These are phyloP conservation scores for Trichogramma pretiosum DNA, from an alignment of 1,140 invertebrate genomes.

Conservation along the genomic window DNA sequence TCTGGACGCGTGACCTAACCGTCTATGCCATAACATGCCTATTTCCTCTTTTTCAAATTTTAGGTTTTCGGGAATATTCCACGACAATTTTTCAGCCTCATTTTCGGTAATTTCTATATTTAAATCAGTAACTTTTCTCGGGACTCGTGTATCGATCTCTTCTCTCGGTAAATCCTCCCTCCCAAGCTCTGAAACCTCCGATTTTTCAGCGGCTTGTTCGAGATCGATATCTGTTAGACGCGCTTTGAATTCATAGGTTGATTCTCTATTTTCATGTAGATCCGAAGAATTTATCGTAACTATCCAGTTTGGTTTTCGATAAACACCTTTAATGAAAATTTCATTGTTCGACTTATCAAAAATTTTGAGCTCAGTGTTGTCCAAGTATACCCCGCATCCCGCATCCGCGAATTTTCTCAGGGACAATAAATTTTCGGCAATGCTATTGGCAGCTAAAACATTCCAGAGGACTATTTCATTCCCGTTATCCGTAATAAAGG, in stretches of 20 bases:
- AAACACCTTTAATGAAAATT: background rate
- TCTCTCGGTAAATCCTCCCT: conserved; percentile 7
- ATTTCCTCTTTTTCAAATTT: conserved; percentile 10
- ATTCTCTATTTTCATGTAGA: background rate
- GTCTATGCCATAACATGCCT: conserved; percentile 19
- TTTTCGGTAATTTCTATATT: background rate
- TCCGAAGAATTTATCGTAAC: conserved; percentile 6
- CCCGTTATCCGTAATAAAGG: background rate
- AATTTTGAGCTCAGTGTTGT: background rate
- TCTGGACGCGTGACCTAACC: conserved; percentile 15
- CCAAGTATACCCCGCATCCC: conserved; percentile 8
- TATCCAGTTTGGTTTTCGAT: conserved; percentile 15
- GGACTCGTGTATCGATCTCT: background rate
- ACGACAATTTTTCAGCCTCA: background rate
- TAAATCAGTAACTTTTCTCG: background rate
- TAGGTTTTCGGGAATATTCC: conserved; percentile 5
- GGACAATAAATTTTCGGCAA: conserved; percentile 16
- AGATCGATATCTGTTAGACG: background rate
- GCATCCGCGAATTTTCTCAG: conserved; percentile 15
- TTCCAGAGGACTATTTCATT: conserved; percentile 7
- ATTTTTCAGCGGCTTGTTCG: background rate
- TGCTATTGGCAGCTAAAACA: conserved; percentile 7
- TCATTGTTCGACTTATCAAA: background rate
- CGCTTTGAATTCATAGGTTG: conserved; percentile 14
- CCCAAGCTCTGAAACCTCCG: conserved; percentile 9